A percentile compares a stretch with the other conserved stretches of the same genome.
Conservation (phyloP, 2,113 vertebrate genomes). For the rat (Rattus norvegicus) region GRCr8 NC_086019.1:227999501-228000000, state of each 20-base stretch:
- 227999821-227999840: neutral
- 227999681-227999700: neutral
- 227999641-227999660: slow-evolving; percentile 1
- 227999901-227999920: neutral
- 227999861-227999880: neutral
- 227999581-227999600: neutral
- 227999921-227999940: neutral
- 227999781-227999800: slow-evolving; percentile 20
- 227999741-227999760: neutral
- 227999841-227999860: neutral
- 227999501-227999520: neutral
- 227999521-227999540: neutral
- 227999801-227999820: neutral
- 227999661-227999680: neutral
- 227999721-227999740: neutral
- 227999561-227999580: neutral
- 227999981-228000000: neutral
- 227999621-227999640: neutral
- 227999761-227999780: neutral
- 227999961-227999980: neutral
- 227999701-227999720: neutral
- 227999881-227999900: neutral
- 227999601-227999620: neutral
- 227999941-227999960: neutral
- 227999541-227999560: neutral